Percentiles rank a stretch among this genome's conserved stretches.
Evolutionary conservation across 2,888 invertebrate genomes (phyloP).

Genomic region (Leptinotarsa rubiginosa): DNA sequence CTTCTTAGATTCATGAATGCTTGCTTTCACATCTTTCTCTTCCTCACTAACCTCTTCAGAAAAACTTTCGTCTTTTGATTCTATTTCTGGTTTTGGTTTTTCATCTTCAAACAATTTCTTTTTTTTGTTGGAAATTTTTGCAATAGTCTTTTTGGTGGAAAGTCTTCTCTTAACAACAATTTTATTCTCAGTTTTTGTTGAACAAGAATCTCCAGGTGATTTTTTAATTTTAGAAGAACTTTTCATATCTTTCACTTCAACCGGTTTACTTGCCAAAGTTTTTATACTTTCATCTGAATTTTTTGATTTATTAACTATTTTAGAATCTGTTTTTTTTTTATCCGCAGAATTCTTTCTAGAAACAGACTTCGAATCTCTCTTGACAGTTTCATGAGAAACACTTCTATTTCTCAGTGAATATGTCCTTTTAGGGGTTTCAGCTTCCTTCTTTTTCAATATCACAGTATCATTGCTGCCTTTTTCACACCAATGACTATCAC

Average conservation of each 20-base stretch:
- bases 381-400: slow-evolving; percentile 19
- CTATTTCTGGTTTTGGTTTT: not conserved
- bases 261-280: not conserved
- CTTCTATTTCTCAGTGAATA: slow-evolving; percentile 40
- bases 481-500: slow-evolving; percentile 24
- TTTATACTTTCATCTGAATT: not conserved
- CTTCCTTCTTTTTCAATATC: slow-evolving; percentile 39
- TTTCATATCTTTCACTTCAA: not conserved
- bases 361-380: not conserved
- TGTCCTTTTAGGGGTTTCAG: slow-evolving; percentile 33
- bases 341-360: not conserved
- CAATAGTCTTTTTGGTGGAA: not conserved
- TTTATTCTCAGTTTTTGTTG: too few relatives aligned
- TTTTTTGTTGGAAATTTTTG: not conserved
- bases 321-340: not conserved
- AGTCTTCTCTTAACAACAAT: too few relatives aligned
- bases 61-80: not conserved
- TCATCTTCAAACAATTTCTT: not conserved
- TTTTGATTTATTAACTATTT: not conserved
- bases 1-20: not conserved
- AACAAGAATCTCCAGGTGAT: not conserved
- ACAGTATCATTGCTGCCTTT: slow-evolving; percentile 48
- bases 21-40: slow-evolving; percentile 11
- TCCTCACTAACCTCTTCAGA: not conserved
- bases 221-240: not conserved